phyloP scores from a whole-genome alignment of 2,888 invertebrate genomes.

The Epirrhoe tristata region DNA sequence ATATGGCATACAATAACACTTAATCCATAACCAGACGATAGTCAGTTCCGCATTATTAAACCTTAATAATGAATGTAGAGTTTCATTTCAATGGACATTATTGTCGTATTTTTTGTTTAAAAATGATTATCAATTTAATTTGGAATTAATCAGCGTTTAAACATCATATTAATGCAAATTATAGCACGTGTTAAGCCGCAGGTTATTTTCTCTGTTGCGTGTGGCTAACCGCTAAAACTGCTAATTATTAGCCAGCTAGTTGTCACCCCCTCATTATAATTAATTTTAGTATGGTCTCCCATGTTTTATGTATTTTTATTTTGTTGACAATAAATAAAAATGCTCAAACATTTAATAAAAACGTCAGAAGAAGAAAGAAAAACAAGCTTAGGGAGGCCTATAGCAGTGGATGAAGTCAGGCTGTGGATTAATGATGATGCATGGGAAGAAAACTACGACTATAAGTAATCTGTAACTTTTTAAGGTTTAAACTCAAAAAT shows the following conservation, averaged over 20 bases:
- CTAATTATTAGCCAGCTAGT: background rate
- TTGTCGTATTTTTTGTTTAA: background rate
- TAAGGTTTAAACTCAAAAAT: too few relatives aligned
- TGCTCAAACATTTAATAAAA: too few relatives aligned
- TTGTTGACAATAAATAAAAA: background rate
- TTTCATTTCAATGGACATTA: background rate
- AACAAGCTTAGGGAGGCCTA: too few relatives aligned
- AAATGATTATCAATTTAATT: slow-evolving; percentile 1
- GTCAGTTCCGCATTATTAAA: slow-evolving; percentile 17
- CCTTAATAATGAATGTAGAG: slow-evolving; percentile 1
- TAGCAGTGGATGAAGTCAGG: too few relatives aligned
- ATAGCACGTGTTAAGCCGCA: slow-evolving; percentile 12
- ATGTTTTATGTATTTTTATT: background rate
- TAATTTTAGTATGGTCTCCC: background rate
- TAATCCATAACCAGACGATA: slow-evolving; percentile 13
- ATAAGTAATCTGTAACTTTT: too few relatives aligned
- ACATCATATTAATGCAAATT: slow-evolving; percentile 7
- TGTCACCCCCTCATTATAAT: background rate
- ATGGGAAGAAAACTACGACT: too few relatives aligned
- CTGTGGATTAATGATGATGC: too few relatives aligned
- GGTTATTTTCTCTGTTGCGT: slow-evolving; percentile 10
- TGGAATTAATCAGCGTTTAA: slow-evolving; percentile 7
- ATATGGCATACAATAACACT: slow-evolving; percentile 22
- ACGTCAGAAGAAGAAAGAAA: too few relatives aligned
- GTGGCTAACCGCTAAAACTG: slow-evolving; percentile 4